These are phyloP conservation scores for Rachycentron canadum DNA, from an alignment of 2,797 vertebrate genomes.

Conservation along the genomic window DNA sequence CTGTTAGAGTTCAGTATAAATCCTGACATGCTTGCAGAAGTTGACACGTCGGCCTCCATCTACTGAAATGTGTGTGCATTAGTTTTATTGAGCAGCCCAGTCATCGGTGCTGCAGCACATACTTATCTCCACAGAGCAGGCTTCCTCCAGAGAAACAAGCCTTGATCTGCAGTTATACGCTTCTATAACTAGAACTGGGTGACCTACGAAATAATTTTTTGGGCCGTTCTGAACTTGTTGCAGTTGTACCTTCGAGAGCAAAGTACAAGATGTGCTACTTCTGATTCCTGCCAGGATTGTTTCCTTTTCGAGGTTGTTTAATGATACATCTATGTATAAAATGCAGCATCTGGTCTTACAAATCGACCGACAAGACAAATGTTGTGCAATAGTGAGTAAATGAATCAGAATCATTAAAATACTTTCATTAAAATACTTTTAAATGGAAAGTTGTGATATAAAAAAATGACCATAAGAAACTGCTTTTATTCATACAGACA, in stretches of 20 bases:
- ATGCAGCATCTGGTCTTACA: background rate
- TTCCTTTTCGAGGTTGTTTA: slow-evolving; percentile 38
- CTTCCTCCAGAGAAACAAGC: slow-evolving; percentile 53
- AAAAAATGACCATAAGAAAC: background rate
- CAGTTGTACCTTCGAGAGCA: slow-evolving; percentile 64
- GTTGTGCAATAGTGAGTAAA: no score
- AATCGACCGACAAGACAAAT: background rate
- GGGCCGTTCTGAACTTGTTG: slow-evolving; percentile 76
- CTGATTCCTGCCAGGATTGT: slow-evolving; percentile 42
- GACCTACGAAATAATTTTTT: slow-evolving; percentile 81
- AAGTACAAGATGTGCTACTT: slow-evolving; percentile 78
- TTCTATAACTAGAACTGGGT: slow-evolving; percentile 82
- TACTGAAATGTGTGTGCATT: slow-evolving; percentile 21
- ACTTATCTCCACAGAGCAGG: slow-evolving; percentile 17
- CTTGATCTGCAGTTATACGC: slow-evolving; percentile 51
- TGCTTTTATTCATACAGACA: no score
- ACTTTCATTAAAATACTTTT: background rate
- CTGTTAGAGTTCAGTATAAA: background rate
- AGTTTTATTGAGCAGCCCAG: background rate
- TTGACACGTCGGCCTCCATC: slow-evolving; percentile 10
- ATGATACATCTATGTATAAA: background rate
- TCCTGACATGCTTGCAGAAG: background rate
- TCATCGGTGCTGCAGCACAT: slow-evolving; percentile 41
- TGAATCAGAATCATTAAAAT: background rate
- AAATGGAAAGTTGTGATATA: background rate